phyloP scores from a whole-genome alignment of 2,113 vertebrate species.

The Larimichthys polyactis region DNA sequence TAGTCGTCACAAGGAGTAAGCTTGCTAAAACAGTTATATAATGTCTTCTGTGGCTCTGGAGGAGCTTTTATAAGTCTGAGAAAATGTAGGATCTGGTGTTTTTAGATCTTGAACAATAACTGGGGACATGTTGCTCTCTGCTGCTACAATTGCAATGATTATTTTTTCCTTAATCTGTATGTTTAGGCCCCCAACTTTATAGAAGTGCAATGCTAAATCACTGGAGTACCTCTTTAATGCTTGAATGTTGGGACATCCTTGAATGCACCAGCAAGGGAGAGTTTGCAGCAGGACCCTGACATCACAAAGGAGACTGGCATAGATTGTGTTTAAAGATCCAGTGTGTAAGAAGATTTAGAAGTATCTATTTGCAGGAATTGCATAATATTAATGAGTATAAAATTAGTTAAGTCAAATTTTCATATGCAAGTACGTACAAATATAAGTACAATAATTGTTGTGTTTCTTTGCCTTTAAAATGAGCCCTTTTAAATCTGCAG shows the following conservation, averaged over 20 bases:
- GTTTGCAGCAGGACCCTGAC: background rate
- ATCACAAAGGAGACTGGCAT: background rate
- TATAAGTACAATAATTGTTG: no score
- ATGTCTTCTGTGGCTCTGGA: background rate
- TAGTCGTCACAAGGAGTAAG: background rate
- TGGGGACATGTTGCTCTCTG: background rate
- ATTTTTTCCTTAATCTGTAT: constrained; percentile 1
- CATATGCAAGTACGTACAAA: no score
- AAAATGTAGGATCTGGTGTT: background rate
- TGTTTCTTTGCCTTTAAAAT: no score
- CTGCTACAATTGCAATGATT: constrained; percentile 2
- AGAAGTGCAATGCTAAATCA: constrained; percentile 8
- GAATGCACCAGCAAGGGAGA: constrained; percentile 10
- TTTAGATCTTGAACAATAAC: background rate
- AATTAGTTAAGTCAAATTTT: no score
- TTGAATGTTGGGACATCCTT: constrained; percentile 8
- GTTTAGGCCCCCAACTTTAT: background rate
- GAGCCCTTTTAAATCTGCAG: no score
- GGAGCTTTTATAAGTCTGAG: background rate
- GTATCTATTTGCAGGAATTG: no score
- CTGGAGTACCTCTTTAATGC: constrained; percentile 8
- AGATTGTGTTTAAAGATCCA: background rate
- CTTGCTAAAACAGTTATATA: background rate
- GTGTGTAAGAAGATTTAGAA: no score
- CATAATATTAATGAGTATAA: no score